A percentile compares a stretch with the other conserved stretches of the same genome.
Evolutionary conservation across 2,797 vertebrate genomes (phyloP).

Genomic region (Chaenodraco wilsoni): DNA sequence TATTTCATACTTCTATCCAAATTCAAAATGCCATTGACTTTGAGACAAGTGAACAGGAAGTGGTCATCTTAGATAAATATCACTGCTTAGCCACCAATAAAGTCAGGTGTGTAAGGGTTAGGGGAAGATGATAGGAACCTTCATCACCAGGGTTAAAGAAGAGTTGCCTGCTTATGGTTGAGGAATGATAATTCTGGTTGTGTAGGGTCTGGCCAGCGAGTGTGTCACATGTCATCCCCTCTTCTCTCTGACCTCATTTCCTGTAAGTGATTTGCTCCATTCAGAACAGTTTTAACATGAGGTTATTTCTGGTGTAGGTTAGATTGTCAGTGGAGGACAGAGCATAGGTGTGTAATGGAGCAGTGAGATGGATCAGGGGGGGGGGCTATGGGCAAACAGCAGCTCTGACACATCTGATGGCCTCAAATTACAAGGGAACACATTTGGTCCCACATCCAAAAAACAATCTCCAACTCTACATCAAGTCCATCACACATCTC

Average conservation of each 20-base stretch:
- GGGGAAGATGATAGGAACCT: too few relatives aligned
- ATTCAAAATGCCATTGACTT: too few relatives aligned
- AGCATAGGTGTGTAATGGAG: conserved; percentile 10
- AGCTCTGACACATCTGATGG: conserved; percentile 2
- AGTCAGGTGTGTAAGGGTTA: too few relatives aligned
- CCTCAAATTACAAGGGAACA: background rate
- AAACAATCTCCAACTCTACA: background rate
- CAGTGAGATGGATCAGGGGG: background rate
- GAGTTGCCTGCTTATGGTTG: background rate
- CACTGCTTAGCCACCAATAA: too few relatives aligned
- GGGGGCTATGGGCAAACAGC: background rate
- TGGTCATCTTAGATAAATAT: too few relatives aligned
- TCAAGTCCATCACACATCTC: conserved; percentile 4
- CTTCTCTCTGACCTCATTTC: conserved; percentile 12
- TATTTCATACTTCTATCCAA: too few relatives aligned
- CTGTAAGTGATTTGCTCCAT: conserved; percentile 1
- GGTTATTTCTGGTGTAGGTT: background rate
- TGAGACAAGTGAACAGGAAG: too few relatives aligned
- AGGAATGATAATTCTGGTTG: background rate
- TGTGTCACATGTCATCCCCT: background rate
- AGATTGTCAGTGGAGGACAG: background rate
- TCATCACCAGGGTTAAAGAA: background rate
- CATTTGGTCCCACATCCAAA: conserved; percentile 17
- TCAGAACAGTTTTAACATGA: background rate
- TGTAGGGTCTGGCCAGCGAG: background rate